Conservation (phyloP, 2,797 vertebrate genomes). For the Aulostomus chinensis region DNA sequence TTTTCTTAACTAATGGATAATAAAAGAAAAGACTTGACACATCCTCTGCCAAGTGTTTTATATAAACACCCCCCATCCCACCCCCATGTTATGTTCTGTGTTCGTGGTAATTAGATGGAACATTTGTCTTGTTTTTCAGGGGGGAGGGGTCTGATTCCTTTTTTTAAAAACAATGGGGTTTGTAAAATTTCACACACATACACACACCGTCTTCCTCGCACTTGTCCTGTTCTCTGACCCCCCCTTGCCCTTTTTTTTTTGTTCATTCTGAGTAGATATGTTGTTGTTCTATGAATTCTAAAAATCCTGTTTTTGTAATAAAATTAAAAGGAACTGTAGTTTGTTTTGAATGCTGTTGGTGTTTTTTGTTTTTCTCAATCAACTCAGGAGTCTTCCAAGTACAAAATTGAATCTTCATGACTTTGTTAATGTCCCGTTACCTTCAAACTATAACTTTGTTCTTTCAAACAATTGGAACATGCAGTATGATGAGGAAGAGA, state of each 20-base stretch:
- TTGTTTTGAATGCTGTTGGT: slow-evolving; percentile 26
- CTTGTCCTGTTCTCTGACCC: slow-evolving; percentile 34
- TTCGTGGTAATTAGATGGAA: slow-evolving; percentile 24
- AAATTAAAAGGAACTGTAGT: slow-evolving; percentile 76
- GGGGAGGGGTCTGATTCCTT: slow-evolving; percentile 6
- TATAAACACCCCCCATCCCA: slow-evolving; percentile 42
- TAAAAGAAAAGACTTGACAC: slow-evolving; percentile 52
- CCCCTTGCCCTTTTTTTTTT: slow-evolving; percentile 28
- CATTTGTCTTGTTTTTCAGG: slow-evolving; percentile 6
- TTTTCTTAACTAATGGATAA: slow-evolving; percentile 64
- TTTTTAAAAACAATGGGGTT: slow-evolving; percentile 48
- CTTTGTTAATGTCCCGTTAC: no score
- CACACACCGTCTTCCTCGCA: slow-evolving; percentile 40
- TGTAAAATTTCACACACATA: slow-evolving; percentile 49
- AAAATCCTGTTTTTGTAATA: slow-evolving; percentile 76
- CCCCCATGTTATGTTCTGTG: slow-evolving; percentile 10
- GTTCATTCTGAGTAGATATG: slow-evolving; percentile 66
- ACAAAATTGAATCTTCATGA: no score
- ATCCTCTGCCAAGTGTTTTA: slow-evolving; percentile 71
- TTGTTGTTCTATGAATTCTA: slow-evolving; percentile 76
- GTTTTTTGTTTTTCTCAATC: slow-evolving; percentile 1
- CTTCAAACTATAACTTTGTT: no score
- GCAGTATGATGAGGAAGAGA: no score
- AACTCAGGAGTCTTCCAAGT: no score
- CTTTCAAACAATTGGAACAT: no score